Percentiles rank a stretch among this genome's conserved stretches.
Conservation (phyloP, 2,797 vertebrate species). For the Neostethus bicornis region DNA sequence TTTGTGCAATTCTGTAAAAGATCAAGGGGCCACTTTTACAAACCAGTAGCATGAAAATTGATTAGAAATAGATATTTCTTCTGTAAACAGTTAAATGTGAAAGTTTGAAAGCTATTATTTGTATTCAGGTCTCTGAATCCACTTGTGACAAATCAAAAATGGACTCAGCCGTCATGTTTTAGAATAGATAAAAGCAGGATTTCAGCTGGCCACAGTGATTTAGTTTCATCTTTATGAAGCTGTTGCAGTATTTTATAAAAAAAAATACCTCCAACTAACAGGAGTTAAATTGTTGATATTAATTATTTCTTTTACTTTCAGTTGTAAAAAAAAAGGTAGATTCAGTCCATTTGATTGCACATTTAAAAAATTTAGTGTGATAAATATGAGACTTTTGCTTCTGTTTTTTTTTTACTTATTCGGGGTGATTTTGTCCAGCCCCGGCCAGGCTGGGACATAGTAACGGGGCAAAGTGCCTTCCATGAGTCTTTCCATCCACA, state of each 20-base stretch:
- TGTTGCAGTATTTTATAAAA: conserved; percentile 40
- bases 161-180: neutral
- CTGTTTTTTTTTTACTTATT: conserved; percentile 63
- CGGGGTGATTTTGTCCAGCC: conserved; percentile 85
- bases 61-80: neutral
- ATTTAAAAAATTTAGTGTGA: conserved; percentile 15
- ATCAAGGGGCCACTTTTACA: neutral
- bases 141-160: conserved; percentile 1
- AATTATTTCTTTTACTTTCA: conserved; percentile 27
- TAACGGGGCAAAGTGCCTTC: conserved; percentile 95
- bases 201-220: conserved; percentile 56
- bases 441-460: conserved; percentile 93
- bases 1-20: neutral
- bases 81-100: neutral
- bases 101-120: neutral
- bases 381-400: conserved; percentile 12
- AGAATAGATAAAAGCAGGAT: conserved; percentile 25
- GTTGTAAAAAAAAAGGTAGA: conserved; percentile 41
- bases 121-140: neutral
- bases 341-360: neutral
- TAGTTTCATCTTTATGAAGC: conserved; percentile 35
- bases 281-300: conserved; percentile 11
- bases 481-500: conserved; percentile 97
- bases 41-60: neutral
- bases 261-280: conserved; percentile 28